Evolutionary conservation across 2,888 invertebrate species (phyloP).

Genomic region (Atherix ibis): DNA sequence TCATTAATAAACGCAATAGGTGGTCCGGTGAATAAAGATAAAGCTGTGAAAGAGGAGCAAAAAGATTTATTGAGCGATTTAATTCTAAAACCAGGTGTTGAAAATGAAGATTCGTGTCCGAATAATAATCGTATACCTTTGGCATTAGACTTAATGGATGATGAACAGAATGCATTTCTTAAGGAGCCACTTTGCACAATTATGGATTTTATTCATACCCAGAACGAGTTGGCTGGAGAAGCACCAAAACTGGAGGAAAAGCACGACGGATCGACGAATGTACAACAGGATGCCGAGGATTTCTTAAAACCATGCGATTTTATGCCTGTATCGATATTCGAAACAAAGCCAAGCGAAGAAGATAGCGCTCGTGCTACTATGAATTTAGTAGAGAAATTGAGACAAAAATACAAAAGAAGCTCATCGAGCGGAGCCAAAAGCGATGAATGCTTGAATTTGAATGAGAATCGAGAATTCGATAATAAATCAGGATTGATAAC

Average conservation of each 20-base stretch:
- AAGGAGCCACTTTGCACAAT: too few species aligned
- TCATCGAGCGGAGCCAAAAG: conserved; percentile 37
- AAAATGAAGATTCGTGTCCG: neutral
- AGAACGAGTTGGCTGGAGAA: neutral
- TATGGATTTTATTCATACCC: too few species aligned
- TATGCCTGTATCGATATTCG: conserved; percentile 7
- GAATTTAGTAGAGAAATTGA: conserved; percentile 67
- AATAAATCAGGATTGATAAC: neutral
- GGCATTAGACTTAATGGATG: neutral
- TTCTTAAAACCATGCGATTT: neutral
- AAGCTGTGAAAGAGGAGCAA: too few species aligned
- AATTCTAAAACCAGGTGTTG: too few species aligned
- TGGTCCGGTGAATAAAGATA: too few species aligned
- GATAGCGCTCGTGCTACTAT: conserved; percentile 68
- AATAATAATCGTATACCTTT: neutral
- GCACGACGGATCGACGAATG: too few species aligned
- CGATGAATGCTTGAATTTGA: conserved; percentile 22
- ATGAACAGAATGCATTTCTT: neutral
- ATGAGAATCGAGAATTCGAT: conserved; percentile 5
- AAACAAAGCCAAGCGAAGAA: conserved; percentile 35
- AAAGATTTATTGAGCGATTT: neutral
- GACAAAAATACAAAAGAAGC: conserved; percentile 52
- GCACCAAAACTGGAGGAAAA: too few species aligned
- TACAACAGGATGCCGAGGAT: neutral
- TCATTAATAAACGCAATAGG: too few species aligned